phyloP scores from a whole-genome alignment of 2,888 invertebrate species.

The Anorthoa munda region DNA sequence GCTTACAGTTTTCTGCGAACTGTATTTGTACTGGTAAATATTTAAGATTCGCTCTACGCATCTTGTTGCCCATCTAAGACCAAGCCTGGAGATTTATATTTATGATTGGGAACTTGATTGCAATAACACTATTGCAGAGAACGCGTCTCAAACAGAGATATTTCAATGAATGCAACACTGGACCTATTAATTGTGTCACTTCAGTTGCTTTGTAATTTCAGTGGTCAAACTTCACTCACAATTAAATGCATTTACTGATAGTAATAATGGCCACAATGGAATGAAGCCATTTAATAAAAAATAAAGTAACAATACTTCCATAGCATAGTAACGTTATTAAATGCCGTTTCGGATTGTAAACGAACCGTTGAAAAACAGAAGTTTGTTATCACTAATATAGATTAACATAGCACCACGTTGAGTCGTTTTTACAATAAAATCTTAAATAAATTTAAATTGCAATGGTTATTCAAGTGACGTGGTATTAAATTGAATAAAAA shows the following conservation, averaged over 20 bases:
- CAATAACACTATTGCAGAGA: neutral
- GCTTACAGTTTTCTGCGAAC: conserved; percentile 3
- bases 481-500: conserved; percentile 48
- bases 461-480: conserved; percentile 26
- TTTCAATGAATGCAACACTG: conserved; percentile 7
- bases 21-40: neutral
- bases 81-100: neutral
- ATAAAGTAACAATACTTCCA: neutral
- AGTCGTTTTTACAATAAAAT: conserved; percentile 40
- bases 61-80: neutral
- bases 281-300: conserved; percentile 9
- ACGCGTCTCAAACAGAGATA: neutral
- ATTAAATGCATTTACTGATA: conserved; percentile 21
- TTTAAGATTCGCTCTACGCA: neutral
- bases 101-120: neutral
- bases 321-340: conserved; percentile 39
- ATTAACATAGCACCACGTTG: conserved; percentile 22
- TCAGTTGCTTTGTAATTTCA: conserved; percentile 4
- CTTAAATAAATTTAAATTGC: conserved; percentile 44
- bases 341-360: conserved; percentile 52
- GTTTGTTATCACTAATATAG: conserved; percentile 37
- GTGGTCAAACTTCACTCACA: conserved; percentile 6
- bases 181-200: conserved; percentile 6
- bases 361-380: conserved; percentile 55
- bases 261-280: conserved; percentile 15